These are phyloP conservation scores for Lamprologus sp. DNA, from an alignment of 2,113 vertebrate species.

Conservation along the genomic window DNA sequence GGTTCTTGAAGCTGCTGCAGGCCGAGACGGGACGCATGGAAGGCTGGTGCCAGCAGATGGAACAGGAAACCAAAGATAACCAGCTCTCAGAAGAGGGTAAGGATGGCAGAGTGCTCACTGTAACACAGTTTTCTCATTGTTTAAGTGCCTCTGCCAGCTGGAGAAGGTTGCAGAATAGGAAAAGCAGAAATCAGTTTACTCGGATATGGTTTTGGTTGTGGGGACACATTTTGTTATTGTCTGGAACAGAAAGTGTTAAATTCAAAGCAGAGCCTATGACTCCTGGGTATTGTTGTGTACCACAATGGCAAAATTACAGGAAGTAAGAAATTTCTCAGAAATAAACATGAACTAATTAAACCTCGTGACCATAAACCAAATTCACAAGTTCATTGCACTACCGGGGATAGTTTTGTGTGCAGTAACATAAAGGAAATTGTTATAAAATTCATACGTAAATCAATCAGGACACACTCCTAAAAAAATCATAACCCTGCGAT, in stretches of 20 bases:
- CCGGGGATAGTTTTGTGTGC: not conserved
- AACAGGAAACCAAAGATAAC: constrained; percentile 97
- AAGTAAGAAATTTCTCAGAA: not conserved
- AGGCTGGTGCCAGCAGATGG: constrained; percentile 99
- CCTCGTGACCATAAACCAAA: not conserved
- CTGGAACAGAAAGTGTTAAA: not conserved
- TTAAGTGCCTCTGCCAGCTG: not conserved
- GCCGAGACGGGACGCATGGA: constrained; percentile 94
- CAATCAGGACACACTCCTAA: not conserved
- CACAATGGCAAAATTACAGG: not conserved
- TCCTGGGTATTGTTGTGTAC: not conserved
- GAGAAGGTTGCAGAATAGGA: not conserved
- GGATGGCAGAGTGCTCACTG: not conserved
- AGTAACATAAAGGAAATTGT: not conserved
- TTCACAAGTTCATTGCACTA: not conserved
- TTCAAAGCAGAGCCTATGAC: not conserved
- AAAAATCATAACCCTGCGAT: not conserved
- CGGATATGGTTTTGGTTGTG: not conserved
- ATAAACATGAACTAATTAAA: not conserved
- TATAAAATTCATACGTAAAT: not conserved
- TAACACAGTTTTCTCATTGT: not conserved
- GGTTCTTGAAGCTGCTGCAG: constrained; percentile 97
- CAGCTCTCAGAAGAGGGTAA: constrained; percentile 94
- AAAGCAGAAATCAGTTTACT: not conserved
- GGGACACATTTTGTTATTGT: not conserved